phyloP scores from a whole-genome alignment of 2,797 vertebrate species.

The Anguilla pacifica region DNA sequence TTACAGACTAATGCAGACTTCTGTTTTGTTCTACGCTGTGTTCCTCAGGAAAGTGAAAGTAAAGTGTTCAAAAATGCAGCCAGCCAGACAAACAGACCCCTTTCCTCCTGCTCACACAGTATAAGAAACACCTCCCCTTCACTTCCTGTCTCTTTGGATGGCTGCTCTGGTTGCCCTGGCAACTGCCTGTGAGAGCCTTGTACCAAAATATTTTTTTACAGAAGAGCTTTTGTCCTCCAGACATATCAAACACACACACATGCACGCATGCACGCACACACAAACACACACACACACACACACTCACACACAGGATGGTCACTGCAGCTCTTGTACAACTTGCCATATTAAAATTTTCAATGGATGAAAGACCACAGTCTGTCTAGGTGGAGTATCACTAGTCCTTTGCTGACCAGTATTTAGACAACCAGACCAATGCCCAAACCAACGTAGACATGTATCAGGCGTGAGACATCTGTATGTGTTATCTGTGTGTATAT shows the following conservation, averaged over 20 bases:
- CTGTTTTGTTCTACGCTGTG: background rate
- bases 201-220: background rate
- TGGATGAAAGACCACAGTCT: background rate
- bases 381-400: background rate
- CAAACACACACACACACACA: background rate
- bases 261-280: background rate
- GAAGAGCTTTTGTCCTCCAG: background rate
- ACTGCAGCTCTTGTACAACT: background rate
- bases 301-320: background rate
- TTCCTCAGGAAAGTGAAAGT: background rate
- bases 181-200: background rate
- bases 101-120: background rate
- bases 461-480: background rate
- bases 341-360: background rate
- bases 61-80: background rate
- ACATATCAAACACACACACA: background rate
- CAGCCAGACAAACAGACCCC: background rate
- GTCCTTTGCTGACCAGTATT: background rate
- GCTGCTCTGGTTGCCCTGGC: background rate
- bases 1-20: background rate
- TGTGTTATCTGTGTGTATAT: background rate
- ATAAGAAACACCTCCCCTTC: background rate
- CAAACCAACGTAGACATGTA: background rate
- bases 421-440: background rate
- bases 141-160: conserved; percentile 8